A percentile compares a stretch with the other conserved stretches of the same genome.
Conservation (phyloP, 2,797 vertebrate species). For the Tangara arthus region DNA sequence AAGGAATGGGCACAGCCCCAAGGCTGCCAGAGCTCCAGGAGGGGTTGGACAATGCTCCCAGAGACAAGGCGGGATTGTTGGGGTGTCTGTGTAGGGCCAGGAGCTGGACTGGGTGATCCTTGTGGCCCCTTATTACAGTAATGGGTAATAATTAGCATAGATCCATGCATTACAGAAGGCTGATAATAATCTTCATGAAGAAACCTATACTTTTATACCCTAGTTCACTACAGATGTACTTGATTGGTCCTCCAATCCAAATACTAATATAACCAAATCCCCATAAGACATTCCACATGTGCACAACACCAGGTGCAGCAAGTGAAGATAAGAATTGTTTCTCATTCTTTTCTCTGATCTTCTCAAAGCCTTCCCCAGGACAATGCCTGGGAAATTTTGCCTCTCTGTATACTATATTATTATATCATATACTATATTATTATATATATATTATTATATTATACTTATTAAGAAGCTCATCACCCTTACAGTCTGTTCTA, state of each 20-base stretch:
- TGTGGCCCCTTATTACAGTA: not conserved
- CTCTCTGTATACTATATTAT: too few relatives aligned
- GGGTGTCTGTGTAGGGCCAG: not conserved
- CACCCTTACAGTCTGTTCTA: too few relatives aligned
- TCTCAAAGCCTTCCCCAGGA: too few relatives aligned
- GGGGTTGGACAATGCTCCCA: rapidly evolving
- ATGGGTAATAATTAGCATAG: not conserved
- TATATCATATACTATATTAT: too few relatives aligned
- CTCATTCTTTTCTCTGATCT: too few relatives aligned
- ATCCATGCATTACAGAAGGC: not conserved
- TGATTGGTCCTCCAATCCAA: not conserved
- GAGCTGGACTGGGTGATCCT: not conserved
- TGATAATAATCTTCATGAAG: not conserved
- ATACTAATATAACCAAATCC: not conserved
- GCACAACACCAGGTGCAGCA: not conserved
- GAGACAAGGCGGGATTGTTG: not conserved
- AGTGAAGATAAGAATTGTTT: too few relatives aligned
- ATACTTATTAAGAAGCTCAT: too few relatives aligned
- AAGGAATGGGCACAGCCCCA: not conserved
- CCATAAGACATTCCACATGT: not conserved
- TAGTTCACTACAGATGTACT: not conserved
- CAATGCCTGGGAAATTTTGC: too few relatives aligned
- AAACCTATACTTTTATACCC: not conserved
- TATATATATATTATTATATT: too few relatives aligned
- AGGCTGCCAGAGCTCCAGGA: not conserved